Percentiles rank a stretch among this genome's conserved stretches.
phyloP scores from a whole-genome alignment of 2,888 invertebrate species.

The Tachystola acroxantha region DNA sequence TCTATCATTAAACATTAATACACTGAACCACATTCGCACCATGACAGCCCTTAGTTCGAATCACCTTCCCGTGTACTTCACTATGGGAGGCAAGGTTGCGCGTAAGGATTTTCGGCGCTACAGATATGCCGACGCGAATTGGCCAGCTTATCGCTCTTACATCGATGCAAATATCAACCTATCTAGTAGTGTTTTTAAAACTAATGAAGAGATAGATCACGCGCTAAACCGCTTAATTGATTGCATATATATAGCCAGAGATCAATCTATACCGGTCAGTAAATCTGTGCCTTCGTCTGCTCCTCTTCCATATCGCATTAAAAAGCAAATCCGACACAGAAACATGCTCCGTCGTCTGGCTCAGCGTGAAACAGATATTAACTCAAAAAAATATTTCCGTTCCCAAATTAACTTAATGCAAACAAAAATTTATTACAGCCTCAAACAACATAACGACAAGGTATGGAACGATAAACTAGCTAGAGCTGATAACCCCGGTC shows the following conservation, averaged over 20 bases:
- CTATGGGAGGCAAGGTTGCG: neutral
- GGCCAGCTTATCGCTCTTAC: slow-evolving; percentile 1
- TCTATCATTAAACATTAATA: neutral
- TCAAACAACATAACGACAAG: slow-evolving; percentile 1
- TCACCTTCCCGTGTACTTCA: slow-evolving; percentile 8
- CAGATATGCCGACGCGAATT: slow-evolving; percentile 2
- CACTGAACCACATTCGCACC: neutral
- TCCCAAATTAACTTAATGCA: slow-evolving; percentile 4
- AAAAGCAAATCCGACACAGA: slow-evolving; percentile 2
- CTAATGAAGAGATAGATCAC: neutral
- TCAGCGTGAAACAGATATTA: neutral
- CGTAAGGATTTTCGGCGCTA: neutral
- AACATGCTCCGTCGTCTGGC: slow-evolving; percentile 2
- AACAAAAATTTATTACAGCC: neutral
- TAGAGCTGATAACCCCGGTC: slow-evolving; percentile 6
- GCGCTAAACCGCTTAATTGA: neutral
- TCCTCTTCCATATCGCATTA: neutral
- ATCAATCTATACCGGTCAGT: neutral
- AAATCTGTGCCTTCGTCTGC: neutral
- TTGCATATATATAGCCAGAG: slow-evolving; percentile 1
- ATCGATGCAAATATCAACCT: slow-evolving; percentile 5
- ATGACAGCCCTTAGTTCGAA: slow-evolving; percentile 8
- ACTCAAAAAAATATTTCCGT: neutral
- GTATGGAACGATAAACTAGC: slow-evolving; percentile 5
- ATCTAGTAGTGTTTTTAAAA: slow-evolving; percentile 1